phyloP scores from a whole-genome alignment of 2,113 vertebrate genomes.

The Corythoichthys haematopterus region DNA sequence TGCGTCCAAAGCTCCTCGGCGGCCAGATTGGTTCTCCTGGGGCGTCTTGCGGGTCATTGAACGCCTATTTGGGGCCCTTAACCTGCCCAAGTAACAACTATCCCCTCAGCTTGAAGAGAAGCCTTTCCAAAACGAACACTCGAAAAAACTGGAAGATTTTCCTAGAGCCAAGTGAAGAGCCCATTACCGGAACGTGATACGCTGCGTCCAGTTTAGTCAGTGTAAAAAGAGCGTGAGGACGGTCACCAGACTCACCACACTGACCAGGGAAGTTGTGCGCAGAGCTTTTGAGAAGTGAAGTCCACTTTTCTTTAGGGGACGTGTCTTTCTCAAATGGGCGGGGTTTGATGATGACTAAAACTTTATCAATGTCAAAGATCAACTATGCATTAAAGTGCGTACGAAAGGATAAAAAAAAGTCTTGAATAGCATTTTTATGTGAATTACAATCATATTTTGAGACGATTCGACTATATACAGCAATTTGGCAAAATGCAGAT shows the following conservation, averaged over 20 bases:
- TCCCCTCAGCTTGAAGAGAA: conserved; percentile 75
- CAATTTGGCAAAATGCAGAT: too few relatives aligned
- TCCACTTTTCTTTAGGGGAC: not conserved
- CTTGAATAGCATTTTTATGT: too few relatives aligned
- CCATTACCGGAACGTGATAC: conserved; percentile 74
- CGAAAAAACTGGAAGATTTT: conserved; percentile 76
- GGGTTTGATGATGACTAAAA: not conserved
- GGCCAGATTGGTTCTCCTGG: conserved; percentile 9
- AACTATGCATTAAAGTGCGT: too few relatives aligned
- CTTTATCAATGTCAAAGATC: not conserved
- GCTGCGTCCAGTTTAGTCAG: conserved; percentile 46
- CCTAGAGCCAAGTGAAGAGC: conserved; percentile 70
- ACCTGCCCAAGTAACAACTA: conserved; percentile 59
- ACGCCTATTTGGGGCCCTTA: conserved; percentile 1
- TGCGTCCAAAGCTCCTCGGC: conserved; percentile 6
- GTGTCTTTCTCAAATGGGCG: not conserved
- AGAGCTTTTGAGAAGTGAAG: conserved; percentile 27
- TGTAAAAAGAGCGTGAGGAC: conserved; percentile 23
- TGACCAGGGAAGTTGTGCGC: conserved; percentile 34
- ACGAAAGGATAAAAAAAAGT: too few relatives aligned
- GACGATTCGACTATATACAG: too few relatives aligned
- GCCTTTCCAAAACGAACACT: conserved; percentile 69
- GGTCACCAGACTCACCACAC: conserved; percentile 6
- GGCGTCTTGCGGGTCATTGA: conserved; percentile 34
- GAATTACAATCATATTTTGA: too few relatives aligned